Evolutionary conservation across 2,113 vertebrate genomes (phyloP).

Genomic region (Dermatemys mawii): DNA sequence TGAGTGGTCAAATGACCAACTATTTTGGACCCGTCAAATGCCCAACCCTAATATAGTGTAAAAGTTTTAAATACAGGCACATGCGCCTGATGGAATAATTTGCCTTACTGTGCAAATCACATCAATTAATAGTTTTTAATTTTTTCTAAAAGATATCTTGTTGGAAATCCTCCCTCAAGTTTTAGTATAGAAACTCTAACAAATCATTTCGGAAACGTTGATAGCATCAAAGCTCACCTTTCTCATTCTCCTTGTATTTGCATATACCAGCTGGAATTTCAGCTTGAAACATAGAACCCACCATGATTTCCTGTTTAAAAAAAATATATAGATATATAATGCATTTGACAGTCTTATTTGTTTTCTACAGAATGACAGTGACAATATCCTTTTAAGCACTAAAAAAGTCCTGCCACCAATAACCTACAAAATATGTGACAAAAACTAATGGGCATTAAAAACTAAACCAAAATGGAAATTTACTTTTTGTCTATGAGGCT

Average conservation of each 20-base stretch:
- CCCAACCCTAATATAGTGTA: not conserved
- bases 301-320: slow-evolving; percentile 94
- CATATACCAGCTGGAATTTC: slow-evolving; percentile 92
- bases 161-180: not conserved
- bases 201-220: not conserved
- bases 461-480: not conserved
- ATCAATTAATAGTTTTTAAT: not conserved
- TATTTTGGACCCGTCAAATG: too few species aligned
- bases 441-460: not conserved
- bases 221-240: slow-evolving; percentile 79
- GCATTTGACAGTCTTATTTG: not conserved
- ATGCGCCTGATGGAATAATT: not conserved
- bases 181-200: not conserved
- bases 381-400: not conserved
- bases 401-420: rapidly evolving
- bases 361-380: not conserved
- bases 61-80: not conserved
- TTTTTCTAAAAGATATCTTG: not conserved
- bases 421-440: not conserved
- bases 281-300: slow-evolving; percentile 98
- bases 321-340: not conserved
- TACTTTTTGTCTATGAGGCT: not conserved
- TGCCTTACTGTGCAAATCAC: not conserved
- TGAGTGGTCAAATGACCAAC: too few species aligned
- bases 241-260: slow-evolving; percentile 96